Evolutionary conservation across 2,888 invertebrate species (phyloP).

Genomic region (Xanthia icteritia): DNA sequence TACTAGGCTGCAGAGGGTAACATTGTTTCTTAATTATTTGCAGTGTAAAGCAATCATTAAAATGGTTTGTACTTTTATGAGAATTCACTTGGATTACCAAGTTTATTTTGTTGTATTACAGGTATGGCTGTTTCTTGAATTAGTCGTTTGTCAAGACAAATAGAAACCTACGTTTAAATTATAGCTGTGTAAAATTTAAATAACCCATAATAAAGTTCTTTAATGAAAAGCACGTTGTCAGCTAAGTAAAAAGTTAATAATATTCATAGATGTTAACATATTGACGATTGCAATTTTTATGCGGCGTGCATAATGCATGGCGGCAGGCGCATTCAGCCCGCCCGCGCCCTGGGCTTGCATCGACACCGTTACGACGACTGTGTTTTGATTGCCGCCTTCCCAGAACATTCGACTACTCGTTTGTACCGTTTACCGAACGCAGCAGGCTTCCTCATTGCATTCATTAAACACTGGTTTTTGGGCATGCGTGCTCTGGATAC

Average conservation of each 20-base stretch:
- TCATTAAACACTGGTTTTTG: conserved; percentile 84
- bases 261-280: conserved; percentile 73
- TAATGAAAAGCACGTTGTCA: conserved; percentile 39
- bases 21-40: conserved; percentile 36
- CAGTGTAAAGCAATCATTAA: conserved; percentile 22
- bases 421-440: conserved; percentile 86
- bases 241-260: conserved; percentile 55
- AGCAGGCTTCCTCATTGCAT: conserved; percentile 84
- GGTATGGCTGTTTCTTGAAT: background rate
- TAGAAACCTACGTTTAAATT: background rate
- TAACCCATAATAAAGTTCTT: background rate
- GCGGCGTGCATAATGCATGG: conserved; percentile 81
- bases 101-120: background rate
- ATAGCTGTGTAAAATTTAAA: background rate
- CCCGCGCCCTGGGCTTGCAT: conserved; percentile 70
- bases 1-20: conserved; percentile 25
- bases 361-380: conserved; percentile 87
- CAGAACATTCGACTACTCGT: conserved; percentile 85
- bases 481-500: conserved; percentile 72
- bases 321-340: conserved; percentile 67
- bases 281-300: conserved; percentile 80
- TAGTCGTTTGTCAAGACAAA: conserved; percentile 8
- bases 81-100: background rate
- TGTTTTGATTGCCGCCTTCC: conserved; percentile 87
- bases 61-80: conserved; percentile 16